phyloP scores from a whole-genome alignment of 2,888 invertebrate genomes.

The Odiellus spinosus region DNA sequence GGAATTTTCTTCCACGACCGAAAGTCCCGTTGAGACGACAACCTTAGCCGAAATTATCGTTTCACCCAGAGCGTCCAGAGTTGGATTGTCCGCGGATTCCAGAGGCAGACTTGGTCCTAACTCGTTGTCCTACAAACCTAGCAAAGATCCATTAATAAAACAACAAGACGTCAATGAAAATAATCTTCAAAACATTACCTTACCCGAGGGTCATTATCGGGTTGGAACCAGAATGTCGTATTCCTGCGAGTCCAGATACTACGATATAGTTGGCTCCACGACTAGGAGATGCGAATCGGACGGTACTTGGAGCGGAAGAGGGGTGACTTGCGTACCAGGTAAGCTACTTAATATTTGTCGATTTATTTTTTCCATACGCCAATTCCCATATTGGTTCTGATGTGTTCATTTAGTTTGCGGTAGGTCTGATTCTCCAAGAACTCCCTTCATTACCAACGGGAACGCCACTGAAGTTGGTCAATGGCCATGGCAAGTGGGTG shows the following conservation, averaged over 20 bases:
- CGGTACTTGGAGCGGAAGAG: conserved; percentile 20
- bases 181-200: neutral
- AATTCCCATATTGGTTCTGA: neutral
- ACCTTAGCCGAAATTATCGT: no score
- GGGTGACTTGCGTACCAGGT: conserved; percentile 20
- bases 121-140: no score
- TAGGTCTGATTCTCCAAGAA: conserved; percentile 16
- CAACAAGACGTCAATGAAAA: no score
- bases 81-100: no score
- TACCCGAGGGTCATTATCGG: conserved; percentile 15
- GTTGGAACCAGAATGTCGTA: conserved; percentile 16
- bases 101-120: no score
- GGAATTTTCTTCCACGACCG: no score
- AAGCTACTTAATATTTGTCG: neutral
- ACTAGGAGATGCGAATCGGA: conserved; percentile 16
- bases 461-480: conserved; percentile 19
- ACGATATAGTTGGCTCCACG: conserved; percentile 19
- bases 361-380: neutral
- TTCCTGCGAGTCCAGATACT: conserved; percentile 18
- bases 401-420: conserved; percentile 18
- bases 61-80: no score
- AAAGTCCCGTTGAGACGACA: no score
- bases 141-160: no score
- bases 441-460: conserved; percentile 20
- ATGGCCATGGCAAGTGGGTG: conserved; percentile 21